Conservation (phyloP, 2,797 vertebrate genomes). For the Periophthalmus magnuspinnatus region DNA sequence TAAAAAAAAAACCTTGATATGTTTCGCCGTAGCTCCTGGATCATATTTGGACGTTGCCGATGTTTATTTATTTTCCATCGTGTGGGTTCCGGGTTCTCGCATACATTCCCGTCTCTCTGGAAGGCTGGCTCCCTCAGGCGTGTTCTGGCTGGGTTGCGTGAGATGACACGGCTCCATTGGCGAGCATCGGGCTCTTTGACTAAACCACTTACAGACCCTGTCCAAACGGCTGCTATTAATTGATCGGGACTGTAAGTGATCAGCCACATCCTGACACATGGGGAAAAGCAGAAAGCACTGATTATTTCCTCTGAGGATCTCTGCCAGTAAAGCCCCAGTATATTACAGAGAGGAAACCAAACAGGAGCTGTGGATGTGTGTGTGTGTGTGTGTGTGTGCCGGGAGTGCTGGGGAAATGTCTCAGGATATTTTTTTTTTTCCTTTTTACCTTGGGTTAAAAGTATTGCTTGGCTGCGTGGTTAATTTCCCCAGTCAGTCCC, state of each 20-base stretch:
- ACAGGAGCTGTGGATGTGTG: not conserved
- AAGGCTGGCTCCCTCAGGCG: constrained; percentile 49
- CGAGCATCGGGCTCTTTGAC: constrained; percentile 45
- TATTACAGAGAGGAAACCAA: not conserved
- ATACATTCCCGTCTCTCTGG: constrained; percentile 36
- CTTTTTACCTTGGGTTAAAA: too few species aligned
- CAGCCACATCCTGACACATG: constrained; percentile 29
- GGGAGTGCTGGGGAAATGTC: not conserved
- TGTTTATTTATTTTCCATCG: constrained; percentile 32
- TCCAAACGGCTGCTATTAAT: constrained; percentile 59
- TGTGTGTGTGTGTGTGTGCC: too few species aligned
- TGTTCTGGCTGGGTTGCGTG: constrained; percentile 41
- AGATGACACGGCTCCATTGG: constrained; percentile 52
- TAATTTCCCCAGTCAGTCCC: too few species aligned
- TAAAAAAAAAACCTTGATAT: not conserved
- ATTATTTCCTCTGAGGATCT: not conserved
- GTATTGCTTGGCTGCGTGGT: too few species aligned
- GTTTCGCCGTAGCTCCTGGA: constrained; percentile 15
- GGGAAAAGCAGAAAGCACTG: constrained; percentile 12
- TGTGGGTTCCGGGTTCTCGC: constrained; percentile 38
- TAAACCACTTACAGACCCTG: constrained; percentile 48
- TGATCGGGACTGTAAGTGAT: constrained; percentile 47
- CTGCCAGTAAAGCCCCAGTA: not conserved
- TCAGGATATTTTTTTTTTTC: too few species aligned
- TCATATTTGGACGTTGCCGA: constrained; percentile 17